A percentile compares a stretch with the other conserved stretches of the same genome.
phyloP scores from a whole-genome alignment of 2,888 invertebrate species.

The Blomia tropicalis region DNA sequence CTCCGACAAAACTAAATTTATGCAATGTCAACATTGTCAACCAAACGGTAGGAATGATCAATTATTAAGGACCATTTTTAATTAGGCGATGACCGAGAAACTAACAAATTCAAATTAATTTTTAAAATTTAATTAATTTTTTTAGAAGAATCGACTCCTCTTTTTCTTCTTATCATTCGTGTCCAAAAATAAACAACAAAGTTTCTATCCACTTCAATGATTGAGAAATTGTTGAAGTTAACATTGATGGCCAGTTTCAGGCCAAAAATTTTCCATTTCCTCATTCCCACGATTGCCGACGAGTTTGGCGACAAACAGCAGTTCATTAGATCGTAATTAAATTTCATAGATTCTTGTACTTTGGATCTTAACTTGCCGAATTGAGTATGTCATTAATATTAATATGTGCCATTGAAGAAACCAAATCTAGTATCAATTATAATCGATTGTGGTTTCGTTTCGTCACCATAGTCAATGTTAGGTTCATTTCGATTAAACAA shows the following conservation, averaged over 20 bases:
- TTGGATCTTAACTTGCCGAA: too few relatives aligned
- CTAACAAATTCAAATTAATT: slow-evolving; percentile 11
- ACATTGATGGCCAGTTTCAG: neutral
- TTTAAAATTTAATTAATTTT: slow-evolving; percentile 13
- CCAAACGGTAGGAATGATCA: neutral
- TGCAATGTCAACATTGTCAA: too few relatives aligned
- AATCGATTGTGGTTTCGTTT: slow-evolving; percentile 9
- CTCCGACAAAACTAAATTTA: too few relatives aligned
- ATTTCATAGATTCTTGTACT: slow-evolving; percentile 7
- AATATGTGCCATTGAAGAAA: neutral
- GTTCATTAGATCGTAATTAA: slow-evolving; percentile 15
- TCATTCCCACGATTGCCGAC: too few relatives aligned
- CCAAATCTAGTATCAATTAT: slow-evolving; percentile 1
- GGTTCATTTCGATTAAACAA: too few relatives aligned
- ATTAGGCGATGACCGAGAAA: neutral
- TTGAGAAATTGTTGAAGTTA: neutral
- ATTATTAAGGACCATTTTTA: slow-evolving; percentile 1
- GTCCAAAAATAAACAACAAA: neutral
- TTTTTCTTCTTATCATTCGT: neutral
- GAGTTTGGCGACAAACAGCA: too few relatives aligned
- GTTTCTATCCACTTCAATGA: neutral
- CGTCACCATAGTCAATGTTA: too few relatives aligned
- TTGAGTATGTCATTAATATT: slow-evolving; percentile 1
- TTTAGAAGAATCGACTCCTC: neutral
- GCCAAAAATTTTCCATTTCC: too few relatives aligned